phyloP scores from a whole-genome alignment of 2,797 vertebrate species.

The Helostoma temminkii region DNA sequence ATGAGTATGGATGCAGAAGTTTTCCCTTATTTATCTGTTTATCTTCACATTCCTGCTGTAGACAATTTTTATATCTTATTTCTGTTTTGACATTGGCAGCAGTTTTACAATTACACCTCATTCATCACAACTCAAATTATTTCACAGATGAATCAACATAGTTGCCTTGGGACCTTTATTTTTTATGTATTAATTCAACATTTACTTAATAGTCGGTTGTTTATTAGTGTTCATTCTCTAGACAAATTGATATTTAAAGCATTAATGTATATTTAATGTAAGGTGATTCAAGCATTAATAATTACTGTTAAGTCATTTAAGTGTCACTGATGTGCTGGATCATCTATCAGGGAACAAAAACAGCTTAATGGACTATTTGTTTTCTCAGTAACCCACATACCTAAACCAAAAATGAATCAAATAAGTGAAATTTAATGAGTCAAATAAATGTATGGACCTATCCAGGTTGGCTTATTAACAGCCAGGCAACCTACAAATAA shows the following conservation, averaged over 20 bases:
- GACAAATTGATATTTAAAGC: conserved; percentile 4
- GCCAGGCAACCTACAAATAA: conserved; percentile 15
- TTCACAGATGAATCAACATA: not conserved
- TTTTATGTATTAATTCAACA: conserved; percentile 4
- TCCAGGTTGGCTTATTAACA: conserved; percentile 19
- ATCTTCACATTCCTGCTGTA: no score
- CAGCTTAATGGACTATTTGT: no score
- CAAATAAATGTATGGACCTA: not conserved
- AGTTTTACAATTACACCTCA: no score
- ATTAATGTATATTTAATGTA: conserved; percentile 12
- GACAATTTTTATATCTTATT: no score
- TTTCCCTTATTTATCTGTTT: no score
- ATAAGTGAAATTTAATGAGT: conserved; percentile 25
- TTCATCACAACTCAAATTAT: no score
- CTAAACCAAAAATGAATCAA: not conserved
- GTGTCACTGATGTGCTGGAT: no score
- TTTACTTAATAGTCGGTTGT: not conserved
- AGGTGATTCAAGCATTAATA: conserved; percentile 30
- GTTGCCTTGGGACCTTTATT: not conserved
- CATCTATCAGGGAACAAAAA: no score
- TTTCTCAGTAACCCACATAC: no score
- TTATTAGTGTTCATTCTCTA: not conserved
- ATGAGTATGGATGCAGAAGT: no score
- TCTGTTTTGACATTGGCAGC: no score
- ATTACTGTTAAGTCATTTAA: conserved; percentile 21